Evolutionary conservation across 1,140 invertebrate species (phyloP).

Genomic region (Cherax quadricarinatus): DNA sequence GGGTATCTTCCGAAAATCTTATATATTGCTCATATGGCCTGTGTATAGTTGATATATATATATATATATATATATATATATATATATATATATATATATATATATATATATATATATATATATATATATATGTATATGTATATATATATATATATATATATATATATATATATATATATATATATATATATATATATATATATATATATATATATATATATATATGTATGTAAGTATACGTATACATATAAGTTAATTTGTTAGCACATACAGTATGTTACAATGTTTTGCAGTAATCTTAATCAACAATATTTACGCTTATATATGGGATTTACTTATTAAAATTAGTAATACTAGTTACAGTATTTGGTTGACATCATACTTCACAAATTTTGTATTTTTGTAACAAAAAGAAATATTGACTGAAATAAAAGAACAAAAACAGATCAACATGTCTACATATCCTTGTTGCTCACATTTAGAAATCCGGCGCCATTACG

Average conservation of each 20-base stretch:
- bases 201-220: constrained; percentile 6
- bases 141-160: too few relatives aligned
- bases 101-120: too few relatives aligned
- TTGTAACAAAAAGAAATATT: not conserved
- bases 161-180: not conserved
- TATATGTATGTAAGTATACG: not conserved
- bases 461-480: too few relatives aligned
- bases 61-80: too few relatives aligned
- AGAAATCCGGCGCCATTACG: too few relatives aligned
- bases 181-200: not conserved
- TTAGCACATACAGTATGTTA: too few relatives aligned
- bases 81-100: too few relatives aligned
- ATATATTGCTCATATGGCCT: too few relatives aligned
- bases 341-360: not conserved
- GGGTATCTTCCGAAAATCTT: too few relatives aligned
- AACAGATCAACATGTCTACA: not conserved
- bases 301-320: not conserved
- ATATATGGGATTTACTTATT: not conserved
- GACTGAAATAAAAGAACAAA: not conserved
- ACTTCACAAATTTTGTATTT: not conserved
- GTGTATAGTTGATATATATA: too few relatives aligned
- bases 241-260: not conserved
- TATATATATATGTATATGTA: too few relatives aligned
- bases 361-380: not conserved
- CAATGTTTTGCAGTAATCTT: too few relatives aligned